Percentiles rank a stretch among this genome's conserved stretches.
phyloP scores from a whole-genome alignment of 2,113 vertebrate genomes.

The Odontophorus gujanensis region DNA sequence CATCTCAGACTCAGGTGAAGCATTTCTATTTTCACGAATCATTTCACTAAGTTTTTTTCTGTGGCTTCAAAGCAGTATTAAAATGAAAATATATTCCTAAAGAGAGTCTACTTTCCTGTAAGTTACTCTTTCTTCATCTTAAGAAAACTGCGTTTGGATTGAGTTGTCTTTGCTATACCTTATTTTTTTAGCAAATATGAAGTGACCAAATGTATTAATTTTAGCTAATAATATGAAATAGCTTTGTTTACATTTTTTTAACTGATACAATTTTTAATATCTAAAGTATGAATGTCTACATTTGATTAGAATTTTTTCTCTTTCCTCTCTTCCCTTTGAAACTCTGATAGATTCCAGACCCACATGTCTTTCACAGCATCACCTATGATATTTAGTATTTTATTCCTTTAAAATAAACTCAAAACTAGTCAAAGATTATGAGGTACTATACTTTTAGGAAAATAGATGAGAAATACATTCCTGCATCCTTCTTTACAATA shows the following conservation, averaged over 20 bases:
- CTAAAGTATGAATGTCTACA: neutral
- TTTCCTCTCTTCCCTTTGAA: neutral
- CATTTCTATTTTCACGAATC: neutral
- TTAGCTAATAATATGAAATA: neutral
- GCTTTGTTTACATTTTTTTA: neutral
- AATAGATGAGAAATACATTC: neutral
- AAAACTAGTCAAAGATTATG: neutral
- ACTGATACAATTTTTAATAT: neutral
- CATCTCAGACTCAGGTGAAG: neutral
- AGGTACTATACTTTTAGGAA: neutral
- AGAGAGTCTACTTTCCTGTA: neutral
- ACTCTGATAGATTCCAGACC: neutral
- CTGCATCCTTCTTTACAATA: neutral
- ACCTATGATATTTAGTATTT: neutral
- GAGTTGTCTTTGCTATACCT: neutral
- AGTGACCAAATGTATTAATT: neutral
- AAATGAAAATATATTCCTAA: neutral
- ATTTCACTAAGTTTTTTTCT: neutral
- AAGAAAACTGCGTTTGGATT: neutral
- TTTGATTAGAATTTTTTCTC: neutral
- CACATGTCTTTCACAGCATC: neutral
- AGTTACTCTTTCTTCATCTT: neutral
- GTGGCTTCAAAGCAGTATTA: neutral
- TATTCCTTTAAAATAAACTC: neutral
- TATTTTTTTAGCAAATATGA: neutral